A percentile compares a stretch with the other conserved stretches of the same genome.
Evolutionary conservation across 1,140 invertebrate genomes (phyloP).

Genomic region (Vollenhovia emeryi): DNA sequence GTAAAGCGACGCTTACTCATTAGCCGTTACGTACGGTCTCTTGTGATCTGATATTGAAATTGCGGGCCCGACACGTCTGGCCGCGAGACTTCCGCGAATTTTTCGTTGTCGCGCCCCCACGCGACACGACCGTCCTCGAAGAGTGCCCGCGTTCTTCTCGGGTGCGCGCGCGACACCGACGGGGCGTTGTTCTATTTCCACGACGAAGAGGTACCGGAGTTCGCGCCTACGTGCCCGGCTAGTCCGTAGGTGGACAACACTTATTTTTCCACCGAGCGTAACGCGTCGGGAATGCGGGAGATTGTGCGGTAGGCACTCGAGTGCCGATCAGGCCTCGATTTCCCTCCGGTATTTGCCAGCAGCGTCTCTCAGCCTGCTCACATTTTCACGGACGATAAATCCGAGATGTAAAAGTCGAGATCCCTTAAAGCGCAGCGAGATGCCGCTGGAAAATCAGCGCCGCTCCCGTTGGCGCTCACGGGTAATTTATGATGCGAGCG

Average conservation of each 20-base stretch:
- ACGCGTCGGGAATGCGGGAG: constrained; percentile 46
- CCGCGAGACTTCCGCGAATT: constrained; percentile 1
- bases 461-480: background rate
- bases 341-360: background rate
- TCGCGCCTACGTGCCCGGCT: constrained; percentile 12
- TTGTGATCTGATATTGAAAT: background rate
- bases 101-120: background rate
- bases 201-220: background rate
- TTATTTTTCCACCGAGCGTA: constrained; percentile 48
- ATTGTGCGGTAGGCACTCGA: constrained; percentile 25
- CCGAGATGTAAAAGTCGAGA: background rate
- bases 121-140: background rate
- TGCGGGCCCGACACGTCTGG: background rate
- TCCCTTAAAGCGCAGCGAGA: background rate
- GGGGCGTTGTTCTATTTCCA: constrained; percentile 40
- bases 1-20: background rate
- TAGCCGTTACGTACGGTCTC: background rate
- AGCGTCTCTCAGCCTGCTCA: background rate
- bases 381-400: constrained; percentile 3
- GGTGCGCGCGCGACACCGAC: background rate
- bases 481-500: background rate
- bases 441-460: background rate
- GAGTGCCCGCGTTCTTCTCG: background rate
- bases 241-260: constrained; percentile 3
- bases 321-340: constrained; percentile 17